phyloP scores from a whole-genome alignment of 2,888 invertebrate species.

The Synergus gifuensis region DNA sequence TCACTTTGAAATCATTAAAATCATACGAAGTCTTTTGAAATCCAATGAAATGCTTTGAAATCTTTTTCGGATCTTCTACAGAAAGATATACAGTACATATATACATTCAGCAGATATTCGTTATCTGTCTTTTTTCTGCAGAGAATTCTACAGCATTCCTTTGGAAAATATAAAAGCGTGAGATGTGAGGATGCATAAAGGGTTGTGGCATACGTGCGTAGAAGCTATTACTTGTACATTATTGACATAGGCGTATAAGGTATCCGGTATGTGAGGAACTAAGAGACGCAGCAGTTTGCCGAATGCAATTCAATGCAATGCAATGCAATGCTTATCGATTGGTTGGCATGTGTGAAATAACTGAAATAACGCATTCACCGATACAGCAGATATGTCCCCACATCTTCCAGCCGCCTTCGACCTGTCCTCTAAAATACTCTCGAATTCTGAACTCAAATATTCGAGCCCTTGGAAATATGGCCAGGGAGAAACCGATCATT shows the following conservation, averaged over 20 bases:
- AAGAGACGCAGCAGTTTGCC: conserved; percentile 44
- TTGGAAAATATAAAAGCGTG: too few species aligned
- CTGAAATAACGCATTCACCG: conserved; percentile 60
- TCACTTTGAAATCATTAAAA: too few species aligned
- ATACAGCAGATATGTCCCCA: conserved; percentile 7
- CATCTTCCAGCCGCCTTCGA: background rate
- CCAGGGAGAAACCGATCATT: conserved; percentile 30
- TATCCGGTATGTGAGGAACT: conserved; percentile 18
- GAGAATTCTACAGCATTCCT: too few species aligned
- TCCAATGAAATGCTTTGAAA: too few species aligned
- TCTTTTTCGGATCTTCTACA: too few species aligned
- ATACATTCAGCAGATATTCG: too few species aligned
- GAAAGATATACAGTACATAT: too few species aligned
- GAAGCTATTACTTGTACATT: background rate
- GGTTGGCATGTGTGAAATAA: conserved; percentile 65
- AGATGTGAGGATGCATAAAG: too few species aligned
- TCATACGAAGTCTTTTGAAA: too few species aligned
- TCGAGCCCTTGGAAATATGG: conserved; percentile 16
- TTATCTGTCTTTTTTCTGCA: too few species aligned
- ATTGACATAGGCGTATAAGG: conserved; percentile 18
- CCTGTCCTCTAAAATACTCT: conserved; percentile 17
- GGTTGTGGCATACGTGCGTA: too few species aligned
- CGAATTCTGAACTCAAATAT: conserved; percentile 24
- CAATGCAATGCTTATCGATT: conserved; percentile 65
- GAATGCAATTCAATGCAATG: conserved; percentile 46